Percentiles rank a stretch among this genome's conserved stretches.
Evolutionary conservation across 2,888 invertebrate species (phyloP).

Genomic region (Sericinus montela): DNA sequence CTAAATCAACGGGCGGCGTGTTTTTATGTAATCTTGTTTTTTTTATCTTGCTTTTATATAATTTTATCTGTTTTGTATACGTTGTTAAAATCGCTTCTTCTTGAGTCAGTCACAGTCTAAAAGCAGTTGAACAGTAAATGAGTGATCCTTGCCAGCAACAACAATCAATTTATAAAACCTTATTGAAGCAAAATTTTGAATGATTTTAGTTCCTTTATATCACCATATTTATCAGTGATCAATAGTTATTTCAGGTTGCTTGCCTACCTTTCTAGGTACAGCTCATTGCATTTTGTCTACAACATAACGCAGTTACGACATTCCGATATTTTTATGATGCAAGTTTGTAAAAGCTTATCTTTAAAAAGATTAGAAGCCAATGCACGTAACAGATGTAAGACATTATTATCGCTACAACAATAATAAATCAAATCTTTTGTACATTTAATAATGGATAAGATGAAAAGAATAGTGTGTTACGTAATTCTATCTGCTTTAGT

Average conservation of each 20-base stretch:
- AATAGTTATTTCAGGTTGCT: not conserved
- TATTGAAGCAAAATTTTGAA: too few relatives aligned
- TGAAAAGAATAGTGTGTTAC: not conserved
- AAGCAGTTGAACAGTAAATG: too few relatives aligned
- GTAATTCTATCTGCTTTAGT: not conserved
- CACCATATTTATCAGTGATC: too few relatives aligned
- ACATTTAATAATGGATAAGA: conserved; percentile 5
- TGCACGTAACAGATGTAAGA: conserved; percentile 3
- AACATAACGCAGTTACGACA: conserved; percentile 1
- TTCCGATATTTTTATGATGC: not conserved
- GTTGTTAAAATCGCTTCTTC: too few relatives aligned
- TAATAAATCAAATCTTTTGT: conserved; percentile 20
- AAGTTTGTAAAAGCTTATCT: conserved; percentile 9
- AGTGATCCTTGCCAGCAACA: too few relatives aligned
- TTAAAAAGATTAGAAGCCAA: conserved; percentile 5
- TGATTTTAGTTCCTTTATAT: too few relatives aligned
- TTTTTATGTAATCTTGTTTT: not conserved
- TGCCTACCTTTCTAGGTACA: not conserved
- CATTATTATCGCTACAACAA: conserved; percentile 13
- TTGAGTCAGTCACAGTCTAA: too few relatives aligned
- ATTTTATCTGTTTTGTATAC: too few relatives aligned
- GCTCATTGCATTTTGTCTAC: not conserved
- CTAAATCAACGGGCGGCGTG: conserved; percentile 25
- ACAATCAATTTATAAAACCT: too few relatives aligned
- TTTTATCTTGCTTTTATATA: not conserved